Conservation (phyloP, 1,140 invertebrate genomes). For the Drepana arcuata region DNA sequence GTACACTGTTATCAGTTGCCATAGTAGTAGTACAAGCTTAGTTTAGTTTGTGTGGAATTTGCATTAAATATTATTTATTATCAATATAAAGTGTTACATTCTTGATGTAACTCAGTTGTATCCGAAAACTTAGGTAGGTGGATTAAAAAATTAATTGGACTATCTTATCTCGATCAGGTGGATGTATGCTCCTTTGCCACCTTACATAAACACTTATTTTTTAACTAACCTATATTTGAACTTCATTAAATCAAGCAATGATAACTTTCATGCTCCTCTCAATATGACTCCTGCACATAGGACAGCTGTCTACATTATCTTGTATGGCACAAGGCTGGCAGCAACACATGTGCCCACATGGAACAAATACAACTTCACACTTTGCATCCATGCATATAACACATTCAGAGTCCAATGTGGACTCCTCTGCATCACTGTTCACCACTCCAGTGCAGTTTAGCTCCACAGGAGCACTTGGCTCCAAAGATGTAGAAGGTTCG, state of each 20-base stretch:
- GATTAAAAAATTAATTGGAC: no score
- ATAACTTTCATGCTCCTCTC: constrained; percentile 77
- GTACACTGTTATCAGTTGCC: no score
- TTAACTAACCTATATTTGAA: no score
- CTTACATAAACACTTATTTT: no score
- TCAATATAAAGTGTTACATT: no score
- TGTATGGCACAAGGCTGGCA: constrained; percentile 78
- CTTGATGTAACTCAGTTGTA: no score
- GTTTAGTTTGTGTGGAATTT: no score
- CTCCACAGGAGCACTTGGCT: constrained; percentile 59
- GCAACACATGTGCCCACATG: constrained; percentile 89
- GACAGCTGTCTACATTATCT: constrained; percentile 77
- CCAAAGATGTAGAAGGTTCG: constrained; percentile 35
- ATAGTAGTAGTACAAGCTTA: no score
- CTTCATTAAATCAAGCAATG: constrained; percentile 59
- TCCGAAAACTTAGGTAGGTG: no score
- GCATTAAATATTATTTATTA: no score
- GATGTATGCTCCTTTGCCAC: no score
- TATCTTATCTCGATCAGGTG: no score
- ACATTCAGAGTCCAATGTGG: constrained; percentile 76
- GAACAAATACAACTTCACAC: constrained; percentile 84
- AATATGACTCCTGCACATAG: constrained; percentile 82
- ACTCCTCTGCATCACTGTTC: constrained; percentile 24
- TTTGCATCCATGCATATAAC: constrained; percentile 85
- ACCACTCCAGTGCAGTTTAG: constrained; percentile 40